These are phyloP conservation scores for Ormyrus thymus DNA, from an alignment of 2,888 invertebrate species.

Conservation along the genomic window DNA sequence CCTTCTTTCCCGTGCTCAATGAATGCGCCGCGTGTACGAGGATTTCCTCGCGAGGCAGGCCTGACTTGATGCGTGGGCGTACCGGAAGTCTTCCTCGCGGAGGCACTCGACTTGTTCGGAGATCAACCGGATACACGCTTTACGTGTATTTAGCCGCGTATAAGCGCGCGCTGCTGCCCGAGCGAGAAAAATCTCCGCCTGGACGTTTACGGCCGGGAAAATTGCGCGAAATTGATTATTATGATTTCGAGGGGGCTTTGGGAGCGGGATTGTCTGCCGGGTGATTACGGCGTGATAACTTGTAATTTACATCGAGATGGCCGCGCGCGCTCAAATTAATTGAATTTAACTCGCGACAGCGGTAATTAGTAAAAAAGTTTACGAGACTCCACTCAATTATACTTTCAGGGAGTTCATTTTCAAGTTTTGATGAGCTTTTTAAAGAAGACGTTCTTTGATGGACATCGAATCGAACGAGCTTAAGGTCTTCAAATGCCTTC, in stretches of 20 bases:
- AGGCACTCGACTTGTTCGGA: constrained; percentile 49
- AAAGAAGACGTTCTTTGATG: too few relatives aligned
- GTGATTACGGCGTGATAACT: constrained; percentile 18
- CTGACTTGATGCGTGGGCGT: constrained; percentile 60
- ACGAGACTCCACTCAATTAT: too few relatives aligned
- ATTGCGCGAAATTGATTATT: constrained; percentile 20
- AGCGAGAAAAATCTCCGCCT: constrained; percentile 1
- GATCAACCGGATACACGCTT: constrained; percentile 31
- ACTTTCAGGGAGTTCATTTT: too few relatives aligned
- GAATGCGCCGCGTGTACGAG: neutral
- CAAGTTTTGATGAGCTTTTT: too few relatives aligned
- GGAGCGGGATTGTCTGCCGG: neutral
- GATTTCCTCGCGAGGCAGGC: constrained; percentile 21
- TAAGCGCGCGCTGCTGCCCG: neutral
- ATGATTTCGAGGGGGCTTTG: constrained; percentile 16
- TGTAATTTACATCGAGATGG: constrained; percentile 1
- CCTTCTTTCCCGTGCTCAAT: constrained; percentile 1
- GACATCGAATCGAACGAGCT: too few relatives aligned
- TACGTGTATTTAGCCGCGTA: constrained; percentile 16
- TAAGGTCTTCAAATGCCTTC: too few relatives aligned
- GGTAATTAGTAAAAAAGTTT: too few relatives aligned
- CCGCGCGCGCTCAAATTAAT: neutral
- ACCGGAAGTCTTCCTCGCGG: constrained; percentile 64
- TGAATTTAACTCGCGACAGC: neutral
- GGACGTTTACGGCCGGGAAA: constrained; percentile 23